Evolutionary conservation across 2,888 invertebrate species (phyloP), one percentile per base, ranked within the genome.

Genomic region (Autographa pulchrina): DNA sequence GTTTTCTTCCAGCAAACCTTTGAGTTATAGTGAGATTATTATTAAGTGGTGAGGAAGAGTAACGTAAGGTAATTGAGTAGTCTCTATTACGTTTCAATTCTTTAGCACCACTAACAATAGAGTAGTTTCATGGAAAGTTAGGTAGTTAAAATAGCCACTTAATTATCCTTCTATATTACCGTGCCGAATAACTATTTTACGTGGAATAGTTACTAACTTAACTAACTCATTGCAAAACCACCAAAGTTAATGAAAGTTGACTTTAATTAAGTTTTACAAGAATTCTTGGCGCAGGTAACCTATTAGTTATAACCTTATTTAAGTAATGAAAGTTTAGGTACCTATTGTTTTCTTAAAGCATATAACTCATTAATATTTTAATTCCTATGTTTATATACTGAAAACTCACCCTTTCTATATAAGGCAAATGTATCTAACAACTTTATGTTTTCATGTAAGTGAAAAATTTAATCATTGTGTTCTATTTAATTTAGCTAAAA

Each of bases 181-280:
- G 56, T 56, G 20, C 52, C 65, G 56, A 41, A 43, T 18, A 63
- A 77, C 81, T 68, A 70, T 81, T 74, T 77, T 63, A 74, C 71
- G 48, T 72, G 52, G 70, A 72, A 79, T 70, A 70, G 91, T 91
- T 85, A 81, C 80, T 86, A 90, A 91, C 83, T 90, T 88, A 80
- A 81, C 85, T 81, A 86, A 86, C 89, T 91, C 89, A 91, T 92
- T 90, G 88, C 82, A 89, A n/a, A 87, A 85, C 84, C 82, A 74
- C 86, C 85, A 74, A 85, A 89, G 85, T 90, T 88, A 91, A 91
- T 88, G 87, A 89, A 87, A 88, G 86, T 69, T 73, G 78, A 79
- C 80, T 85, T 90, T 91, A 91, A 92, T 92, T 89, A 87, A 91
- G 86, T 89, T 86, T 87, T 82, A 88, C 88, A 89, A 86, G 85